Evolutionary conservation across 2,888 invertebrate species (phyloP).

Genomic region (Saturnia pavonia): DNA sequence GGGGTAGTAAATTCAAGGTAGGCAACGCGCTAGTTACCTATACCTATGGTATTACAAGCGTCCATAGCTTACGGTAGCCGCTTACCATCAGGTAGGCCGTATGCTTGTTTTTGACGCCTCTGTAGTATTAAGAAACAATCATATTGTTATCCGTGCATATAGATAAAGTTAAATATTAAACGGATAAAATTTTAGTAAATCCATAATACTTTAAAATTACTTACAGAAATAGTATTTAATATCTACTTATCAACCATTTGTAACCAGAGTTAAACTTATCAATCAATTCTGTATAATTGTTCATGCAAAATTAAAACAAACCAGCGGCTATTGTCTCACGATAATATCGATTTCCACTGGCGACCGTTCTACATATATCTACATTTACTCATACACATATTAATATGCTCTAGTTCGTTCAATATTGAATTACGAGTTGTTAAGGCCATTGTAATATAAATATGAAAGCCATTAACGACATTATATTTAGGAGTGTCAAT

Average conservation of each 20-base stretch:
- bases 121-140: too few species aligned
- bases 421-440: not conserved
- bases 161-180: not conserved
- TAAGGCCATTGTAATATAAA: not conserved
- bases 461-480: not conserved
- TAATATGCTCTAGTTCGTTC: conserved; percentile 13
- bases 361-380: conserved; percentile 1
- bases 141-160: too few species aligned
- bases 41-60: too few species aligned
- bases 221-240: not conserved
- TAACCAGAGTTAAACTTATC: not conserved
- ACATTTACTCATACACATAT: not conserved
- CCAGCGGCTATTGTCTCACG: conserved; percentile 17
- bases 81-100: too few species aligned
- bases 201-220: not conserved
- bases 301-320: conserved; percentile 14
- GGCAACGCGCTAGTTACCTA: too few species aligned
- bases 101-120: too few species aligned
- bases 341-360: conserved; percentile 11
- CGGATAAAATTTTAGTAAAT: too few species aligned
- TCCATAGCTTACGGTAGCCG: too few species aligned
- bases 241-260: too few species aligned
- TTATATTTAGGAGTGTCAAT: not conserved
- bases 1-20: too few species aligned
- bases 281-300: not conserved